Evolutionary conservation across 2,888 invertebrate species (phyloP).

Genomic region (Lycophotia porphyrea): DNA sequence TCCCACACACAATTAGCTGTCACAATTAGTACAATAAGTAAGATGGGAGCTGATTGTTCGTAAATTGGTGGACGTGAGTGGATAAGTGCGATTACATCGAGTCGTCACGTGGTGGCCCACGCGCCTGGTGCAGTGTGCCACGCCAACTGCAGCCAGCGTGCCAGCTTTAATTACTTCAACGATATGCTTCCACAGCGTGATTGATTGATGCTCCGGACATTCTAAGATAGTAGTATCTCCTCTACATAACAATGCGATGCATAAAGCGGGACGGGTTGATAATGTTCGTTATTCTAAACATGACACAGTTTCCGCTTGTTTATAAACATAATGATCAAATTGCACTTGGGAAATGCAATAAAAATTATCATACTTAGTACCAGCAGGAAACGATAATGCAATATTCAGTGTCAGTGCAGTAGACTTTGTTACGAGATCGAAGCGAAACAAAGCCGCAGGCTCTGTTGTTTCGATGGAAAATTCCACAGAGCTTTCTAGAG

Average conservation of each 20-base stretch:
- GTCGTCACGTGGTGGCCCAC: constrained; percentile 73
- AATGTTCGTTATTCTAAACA: constrained; percentile 61
- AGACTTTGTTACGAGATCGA: constrained; percentile 66
- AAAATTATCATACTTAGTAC: constrained; percentile 51
- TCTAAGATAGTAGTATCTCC: constrained; percentile 50
- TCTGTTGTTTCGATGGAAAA: constrained; percentile 74
- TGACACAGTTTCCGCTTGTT: constrained; percentile 56
- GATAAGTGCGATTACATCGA: constrained; percentile 51
- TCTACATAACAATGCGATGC: constrained; percentile 31
- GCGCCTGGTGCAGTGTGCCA: constrained; percentile 64
- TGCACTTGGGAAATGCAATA: constrained; percentile 46
- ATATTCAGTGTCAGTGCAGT: constrained; percentile 37
- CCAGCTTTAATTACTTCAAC: constrained; percentile 72
- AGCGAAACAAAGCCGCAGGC: constrained; percentile 69
- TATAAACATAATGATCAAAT: constrained; percentile 49
- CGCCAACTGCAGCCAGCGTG: constrained; percentile 71
- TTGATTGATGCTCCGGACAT: constrained; percentile 62
- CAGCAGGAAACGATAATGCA: constrained; percentile 59
- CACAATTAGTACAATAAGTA: constrained; percentile 48
- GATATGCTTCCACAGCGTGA: constrained; percentile 59
- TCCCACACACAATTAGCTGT: constrained; percentile 54
- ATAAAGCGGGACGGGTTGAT: constrained; percentile 43
- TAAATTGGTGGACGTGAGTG: constrained; percentile 48
- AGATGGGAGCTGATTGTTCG: constrained; percentile 47
- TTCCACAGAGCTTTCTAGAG: constrained; percentile 85